A percentile compares a stretch with the other conserved stretches of the same genome.
Conservation (phyloP, 2,113 vertebrate species). For the Daphoenositta chrysoptera region DNA sequence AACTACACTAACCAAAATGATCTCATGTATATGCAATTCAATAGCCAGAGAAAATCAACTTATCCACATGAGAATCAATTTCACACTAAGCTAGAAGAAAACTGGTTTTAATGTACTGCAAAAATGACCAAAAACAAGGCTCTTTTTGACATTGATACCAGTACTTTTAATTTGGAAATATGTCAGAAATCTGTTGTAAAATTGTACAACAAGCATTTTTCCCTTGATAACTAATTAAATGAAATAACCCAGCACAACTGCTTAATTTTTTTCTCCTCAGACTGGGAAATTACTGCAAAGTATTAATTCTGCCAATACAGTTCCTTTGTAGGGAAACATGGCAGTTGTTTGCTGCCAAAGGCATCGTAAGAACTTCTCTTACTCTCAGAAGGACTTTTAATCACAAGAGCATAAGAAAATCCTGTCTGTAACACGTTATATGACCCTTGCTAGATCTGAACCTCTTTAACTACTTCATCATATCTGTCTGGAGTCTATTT, state of each 20-base stretch:
- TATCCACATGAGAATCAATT: conserved; percentile 22
- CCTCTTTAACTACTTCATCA: not conserved
- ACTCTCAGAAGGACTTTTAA: not conserved
- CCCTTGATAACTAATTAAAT: not conserved
- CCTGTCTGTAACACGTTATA: not conserved
- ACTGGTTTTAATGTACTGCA: not conserved
- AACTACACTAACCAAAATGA: not conserved
- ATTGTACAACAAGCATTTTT: not conserved
- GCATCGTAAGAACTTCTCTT: not conserved
- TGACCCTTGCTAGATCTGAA: not conserved
- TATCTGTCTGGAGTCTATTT: not conserved
- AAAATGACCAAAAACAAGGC: not conserved
- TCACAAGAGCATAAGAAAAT: not conserved
- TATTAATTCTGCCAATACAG: not conserved
- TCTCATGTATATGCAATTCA: not conserved
- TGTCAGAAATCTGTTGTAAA: not conserved
- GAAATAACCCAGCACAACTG: not conserved
- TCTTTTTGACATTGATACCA: not conserved
- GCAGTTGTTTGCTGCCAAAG: not conserved
- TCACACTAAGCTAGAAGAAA: conserved; percentile 11
- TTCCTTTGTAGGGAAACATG: not conserved
- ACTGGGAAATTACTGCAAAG: not conserved
- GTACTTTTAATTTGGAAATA: not conserved
- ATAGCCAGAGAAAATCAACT: not conserved
- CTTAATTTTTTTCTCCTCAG: not conserved